phyloP scores from a whole-genome alignment of 2,888 invertebrate species.

The Lysandra bellargus region DNA sequence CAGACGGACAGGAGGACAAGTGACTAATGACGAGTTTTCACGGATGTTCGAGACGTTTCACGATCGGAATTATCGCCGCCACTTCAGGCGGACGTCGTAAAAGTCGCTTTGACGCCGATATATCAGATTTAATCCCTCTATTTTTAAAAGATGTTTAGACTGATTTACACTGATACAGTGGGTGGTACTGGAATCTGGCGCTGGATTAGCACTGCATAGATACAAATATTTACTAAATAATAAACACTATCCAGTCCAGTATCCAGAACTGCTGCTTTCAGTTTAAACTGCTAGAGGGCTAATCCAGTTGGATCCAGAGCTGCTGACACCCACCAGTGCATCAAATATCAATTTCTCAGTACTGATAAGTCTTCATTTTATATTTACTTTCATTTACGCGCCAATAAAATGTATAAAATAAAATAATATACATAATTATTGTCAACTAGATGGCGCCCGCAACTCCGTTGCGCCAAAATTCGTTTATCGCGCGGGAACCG shows the following conservation, averaged over 20 bases:
- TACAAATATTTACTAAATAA: background rate
- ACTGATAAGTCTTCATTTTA: no score
- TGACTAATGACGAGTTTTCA: constrained; percentile 6
- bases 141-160: background rate
- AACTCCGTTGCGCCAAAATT: no score
- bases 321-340: background rate
- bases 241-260: background rate
- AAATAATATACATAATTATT: no score
- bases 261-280: background rate
- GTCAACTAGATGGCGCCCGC: no score
- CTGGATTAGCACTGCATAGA: background rate
- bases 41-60: constrained; percentile 4
- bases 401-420: no score
- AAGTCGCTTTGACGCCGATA: background rate
- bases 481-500: no score
- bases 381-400: no score
- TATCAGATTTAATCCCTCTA: constrained; percentile 5
- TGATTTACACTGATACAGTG: background rate
- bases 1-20: constrained; percentile 7
- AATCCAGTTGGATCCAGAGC: background rate
- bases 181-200: background rate
- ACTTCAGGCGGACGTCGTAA: constrained; percentile 2
- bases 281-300: background rate
- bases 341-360: background rate
- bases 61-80: background rate